A percentile compares a stretch with the other conserved stretches of the same genome.
phyloP scores from a whole-genome alignment of 2,888 invertebrate genomes.

The Erannis defoliaria region DNA sequence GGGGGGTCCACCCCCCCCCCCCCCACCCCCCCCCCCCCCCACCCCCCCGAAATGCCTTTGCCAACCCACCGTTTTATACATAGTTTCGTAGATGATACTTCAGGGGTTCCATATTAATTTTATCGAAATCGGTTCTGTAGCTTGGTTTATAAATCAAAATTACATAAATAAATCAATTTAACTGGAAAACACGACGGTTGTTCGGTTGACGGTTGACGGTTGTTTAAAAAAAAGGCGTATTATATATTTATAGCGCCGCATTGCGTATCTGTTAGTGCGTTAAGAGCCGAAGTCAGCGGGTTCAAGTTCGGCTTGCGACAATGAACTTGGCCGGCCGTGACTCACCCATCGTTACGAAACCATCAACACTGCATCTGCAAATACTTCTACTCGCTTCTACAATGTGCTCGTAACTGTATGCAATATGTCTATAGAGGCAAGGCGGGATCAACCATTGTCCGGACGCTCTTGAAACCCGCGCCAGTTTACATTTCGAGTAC shows the following conservation, averaged over 20 bases:
- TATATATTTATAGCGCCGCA: constrained; percentile 25
- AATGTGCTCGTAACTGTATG: constrained; percentile 36
- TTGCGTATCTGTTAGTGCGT: constrained; percentile 55
- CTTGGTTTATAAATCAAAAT: too few relatives aligned
- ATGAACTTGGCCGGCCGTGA: constrained; percentile 85
- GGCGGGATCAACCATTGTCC: constrained; percentile 51
- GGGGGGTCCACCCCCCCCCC: too few relatives aligned
- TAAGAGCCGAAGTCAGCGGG: constrained; percentile 63
- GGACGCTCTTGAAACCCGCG: constrained; percentile 47
- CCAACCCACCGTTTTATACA: too few relatives aligned
- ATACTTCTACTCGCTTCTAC: constrained; percentile 29
- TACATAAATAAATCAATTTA: too few relatives aligned
- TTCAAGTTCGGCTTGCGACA: constrained; percentile 85
- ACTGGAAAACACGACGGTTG: too few relatives aligned
- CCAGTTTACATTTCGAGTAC: constrained; percentile 8
- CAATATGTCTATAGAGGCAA: constrained; percentile 27
- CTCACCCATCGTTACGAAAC: constrained; percentile 83
- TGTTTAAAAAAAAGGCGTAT: too few relatives aligned
- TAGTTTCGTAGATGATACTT: too few relatives aligned
- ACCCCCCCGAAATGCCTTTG: too few relatives aligned
- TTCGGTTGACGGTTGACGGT: too few relatives aligned
- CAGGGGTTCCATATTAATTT: too few relatives aligned
- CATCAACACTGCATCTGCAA: constrained; percentile 79
- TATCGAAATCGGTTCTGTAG: too few relatives aligned
- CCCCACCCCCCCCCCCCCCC: too few relatives aligned